A percentile compares a stretch with the other conserved stretches of the same genome.
Evolutionary conservation across 1,140 invertebrate species (phyloP).

Genomic region (Cardiocondyla obscurior): DNA sequence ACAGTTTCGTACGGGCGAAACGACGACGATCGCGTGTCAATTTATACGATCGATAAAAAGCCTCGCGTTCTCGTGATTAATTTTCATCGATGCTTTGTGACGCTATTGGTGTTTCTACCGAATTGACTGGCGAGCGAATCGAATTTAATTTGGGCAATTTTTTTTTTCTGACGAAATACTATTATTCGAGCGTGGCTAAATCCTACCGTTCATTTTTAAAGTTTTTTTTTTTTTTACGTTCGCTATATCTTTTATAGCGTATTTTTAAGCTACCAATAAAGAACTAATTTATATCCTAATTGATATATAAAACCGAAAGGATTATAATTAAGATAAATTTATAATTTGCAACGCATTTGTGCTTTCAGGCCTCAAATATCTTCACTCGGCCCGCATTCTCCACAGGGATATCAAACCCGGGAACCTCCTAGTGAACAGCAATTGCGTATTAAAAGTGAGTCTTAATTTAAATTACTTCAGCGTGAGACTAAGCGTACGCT

Average conservation of each 20-base stretch:
- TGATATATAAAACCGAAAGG: background rate
- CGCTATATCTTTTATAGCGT: background rate
- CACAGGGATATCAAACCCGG: conserved; percentile 99
- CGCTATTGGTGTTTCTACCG: background rate
- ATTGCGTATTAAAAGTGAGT: conserved; percentile 97
- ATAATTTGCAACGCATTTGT: conserved; percentile 48
- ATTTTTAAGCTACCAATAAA: background rate
- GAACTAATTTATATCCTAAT: background rate
- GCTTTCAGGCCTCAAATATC: conserved; percentile 96
- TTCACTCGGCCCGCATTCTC: conserved; percentile 98
- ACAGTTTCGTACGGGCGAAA: background rate
- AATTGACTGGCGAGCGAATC: background rate
- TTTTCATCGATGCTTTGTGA: background rate
- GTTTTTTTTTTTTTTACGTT: too few relatives aligned
- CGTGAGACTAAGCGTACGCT: background rate
- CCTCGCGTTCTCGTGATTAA: conserved; percentile 8
- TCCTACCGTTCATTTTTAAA: background rate
- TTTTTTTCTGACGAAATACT: background rate
- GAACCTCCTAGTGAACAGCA: conserved; percentile 98
- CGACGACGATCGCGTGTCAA: conserved; percentile 17
- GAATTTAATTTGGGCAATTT: background rate
- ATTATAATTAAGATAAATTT: background rate
- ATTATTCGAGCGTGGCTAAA: background rate
- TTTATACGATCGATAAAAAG: conserved; percentile 36
- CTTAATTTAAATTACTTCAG: background rate